Percentiles rank a stretch among this genome's conserved stretches.
These are phyloP conservation scores for Isichthys henryi DNA, from an alignment of 2,113 vertebrate genomes.

Conservation along the genomic window DNA sequence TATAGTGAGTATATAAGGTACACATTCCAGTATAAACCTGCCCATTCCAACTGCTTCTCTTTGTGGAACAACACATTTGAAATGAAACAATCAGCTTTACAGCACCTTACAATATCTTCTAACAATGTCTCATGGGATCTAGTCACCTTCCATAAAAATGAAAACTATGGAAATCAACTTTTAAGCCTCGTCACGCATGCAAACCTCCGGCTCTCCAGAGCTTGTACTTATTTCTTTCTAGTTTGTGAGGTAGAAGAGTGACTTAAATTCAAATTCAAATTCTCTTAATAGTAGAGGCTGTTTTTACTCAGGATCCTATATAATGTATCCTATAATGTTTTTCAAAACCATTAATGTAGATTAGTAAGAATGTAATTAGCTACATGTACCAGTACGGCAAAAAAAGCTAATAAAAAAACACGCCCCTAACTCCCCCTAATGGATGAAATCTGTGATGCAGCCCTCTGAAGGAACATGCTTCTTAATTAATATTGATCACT, in stretches of 20 bases:
- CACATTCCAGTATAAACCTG: background rate
- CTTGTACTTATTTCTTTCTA: background rate
- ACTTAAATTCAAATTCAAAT: background rate
- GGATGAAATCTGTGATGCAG: background rate
- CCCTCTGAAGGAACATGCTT: conserved; percentile 9
- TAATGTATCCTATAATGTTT: background rate
- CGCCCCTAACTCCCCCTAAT: background rate
- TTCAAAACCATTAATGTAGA: background rate
- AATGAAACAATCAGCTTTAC: background rate
- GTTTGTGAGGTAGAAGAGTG: background rate
- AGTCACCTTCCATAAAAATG: background rate
- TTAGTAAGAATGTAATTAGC: background rate
- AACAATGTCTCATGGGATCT: background rate
- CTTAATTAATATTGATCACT: conserved; percentile 47
- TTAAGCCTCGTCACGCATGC: background rate
- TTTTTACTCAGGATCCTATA: background rate
- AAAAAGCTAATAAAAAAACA: background rate
- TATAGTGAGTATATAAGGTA: background rate
- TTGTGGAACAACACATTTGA: background rate
- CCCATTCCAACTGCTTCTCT: background rate
- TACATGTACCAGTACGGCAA: background rate
- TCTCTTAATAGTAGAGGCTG: background rate
- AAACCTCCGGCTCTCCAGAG: background rate
- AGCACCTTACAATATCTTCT: background rate
- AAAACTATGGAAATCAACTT: background rate